Evolutionary conservation across 2,113 vertebrate genomes (phyloP).

Genomic region (Labrus mixtus): DNA sequence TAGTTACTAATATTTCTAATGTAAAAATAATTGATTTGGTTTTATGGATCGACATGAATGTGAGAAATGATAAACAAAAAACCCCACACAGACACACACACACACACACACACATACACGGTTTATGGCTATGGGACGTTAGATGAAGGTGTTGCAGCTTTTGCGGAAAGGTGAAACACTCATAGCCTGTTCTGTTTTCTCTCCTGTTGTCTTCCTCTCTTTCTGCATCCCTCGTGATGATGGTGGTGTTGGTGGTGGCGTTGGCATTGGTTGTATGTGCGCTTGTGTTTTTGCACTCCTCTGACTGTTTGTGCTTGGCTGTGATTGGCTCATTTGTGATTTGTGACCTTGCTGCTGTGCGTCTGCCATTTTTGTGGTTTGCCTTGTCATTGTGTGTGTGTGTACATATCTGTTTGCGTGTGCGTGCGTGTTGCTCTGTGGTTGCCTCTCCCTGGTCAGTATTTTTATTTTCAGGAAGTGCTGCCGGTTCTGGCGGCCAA

Average conservation of each 20-base stretch:
- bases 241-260: constrained; percentile 75
- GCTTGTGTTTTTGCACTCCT: constrained; percentile 43
- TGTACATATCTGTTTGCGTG: constrained; percentile 50
- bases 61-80: background rate
- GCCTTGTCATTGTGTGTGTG: constrained; percentile 46
- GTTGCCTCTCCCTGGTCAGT: constrained; percentile 98
- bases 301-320: constrained; percentile 49
- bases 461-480: constrained; percentile 99
- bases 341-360: constrained; percentile 54
- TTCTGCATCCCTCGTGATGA: constrained; percentile 90
- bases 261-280: constrained; percentile 41
- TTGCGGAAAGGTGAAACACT: constrained; percentile 82
- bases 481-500: constrained; percentile 96
- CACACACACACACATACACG: constrained; percentile 1
- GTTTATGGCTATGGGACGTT: constrained; percentile 32
- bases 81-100: background rate
- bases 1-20: background rate
- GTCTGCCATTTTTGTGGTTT: constrained; percentile 58
- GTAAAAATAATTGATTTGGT: background rate
- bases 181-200: constrained; percentile 92
- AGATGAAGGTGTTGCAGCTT: constrained; percentile 69
- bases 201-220: constrained; percentile 87
- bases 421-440: constrained; percentile 90
- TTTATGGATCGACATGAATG: background rate
- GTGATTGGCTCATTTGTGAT: constrained; percentile 62